Evolutionary conservation across 2,113 vertebrate genomes (phyloP).

Genomic region (Axis porcinus): DNA sequence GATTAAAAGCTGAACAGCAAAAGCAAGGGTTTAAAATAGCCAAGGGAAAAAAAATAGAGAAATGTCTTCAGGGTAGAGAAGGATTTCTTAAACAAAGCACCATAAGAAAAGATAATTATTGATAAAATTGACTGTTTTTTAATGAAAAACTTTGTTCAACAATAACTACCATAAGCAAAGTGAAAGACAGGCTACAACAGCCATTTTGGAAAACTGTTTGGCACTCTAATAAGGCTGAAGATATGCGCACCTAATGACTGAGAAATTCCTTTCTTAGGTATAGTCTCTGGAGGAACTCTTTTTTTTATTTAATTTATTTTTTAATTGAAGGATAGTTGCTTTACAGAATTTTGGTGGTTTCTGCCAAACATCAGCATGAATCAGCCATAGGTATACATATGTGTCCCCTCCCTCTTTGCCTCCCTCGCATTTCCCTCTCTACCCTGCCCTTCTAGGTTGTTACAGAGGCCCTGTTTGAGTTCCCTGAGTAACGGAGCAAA

Average conservation of each 20-base stretch:
- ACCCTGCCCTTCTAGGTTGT: not conserved
- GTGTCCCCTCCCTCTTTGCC: not conserved
- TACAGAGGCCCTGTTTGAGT: not conserved
- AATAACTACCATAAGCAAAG: not conserved
- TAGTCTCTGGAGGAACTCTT: not conserved
- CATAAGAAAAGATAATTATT: not conserved
- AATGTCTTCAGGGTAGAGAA: constrained; percentile 1
- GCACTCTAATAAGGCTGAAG: not conserved
- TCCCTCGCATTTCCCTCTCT: not conserved
- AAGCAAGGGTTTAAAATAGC: not conserved
- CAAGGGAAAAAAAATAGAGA: not conserved
- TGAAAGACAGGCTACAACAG: constrained; percentile 27
- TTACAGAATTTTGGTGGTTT: not conserved
- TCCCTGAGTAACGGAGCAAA: not conserved
- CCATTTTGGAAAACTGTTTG: not conserved
- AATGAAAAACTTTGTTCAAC: constrained; percentile 26
- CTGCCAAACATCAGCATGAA: not conserved
- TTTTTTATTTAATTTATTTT: not conserved
- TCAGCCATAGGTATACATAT: not conserved
- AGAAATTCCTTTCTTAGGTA: constrained; percentile 5
- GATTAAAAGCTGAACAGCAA: constrained; percentile 22
- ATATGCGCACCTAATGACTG: not conserved
- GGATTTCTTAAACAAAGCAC: constrained; percentile 11
- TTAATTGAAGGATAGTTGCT: not conserved
- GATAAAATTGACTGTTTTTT: constrained; percentile 16